Base-by-base conservation (phyloP, 2,797 vertebrate species). In the Bradypodion ventrale region DNA sequence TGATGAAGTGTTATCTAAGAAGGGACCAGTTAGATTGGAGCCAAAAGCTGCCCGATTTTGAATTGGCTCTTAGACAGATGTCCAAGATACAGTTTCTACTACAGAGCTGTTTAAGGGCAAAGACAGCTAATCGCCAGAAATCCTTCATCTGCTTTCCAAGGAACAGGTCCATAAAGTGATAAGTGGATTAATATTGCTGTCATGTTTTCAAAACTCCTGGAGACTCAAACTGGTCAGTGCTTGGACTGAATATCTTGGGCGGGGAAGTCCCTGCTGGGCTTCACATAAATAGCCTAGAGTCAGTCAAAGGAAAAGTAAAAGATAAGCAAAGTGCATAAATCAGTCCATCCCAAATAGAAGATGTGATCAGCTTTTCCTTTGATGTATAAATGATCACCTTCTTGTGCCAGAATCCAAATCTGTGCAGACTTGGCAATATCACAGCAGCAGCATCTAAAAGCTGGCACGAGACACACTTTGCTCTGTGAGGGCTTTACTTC, bases 401-500 rank as follows among this genome's bases (percentile, higher is more conserved):
- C 37, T 66, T n/a, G 32, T 8, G 42, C 44, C 16, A 75, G 56
- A 80, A 68, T 35, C 87, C 23, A 78, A 80, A 8, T 62, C 68
- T 0, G 0, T 42, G 25, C 62, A 59, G 74, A 68, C 80, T 60
- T 77, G 76, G 84, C 85, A 87, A 0, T 0, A 65, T 65, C 69
- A 29, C 63, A 29, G 59, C 40, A 89, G 56, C 74, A 37, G 68
- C 89, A 91, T 88, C 82, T 73, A 80, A 82, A 66, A 7, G 3
- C 60, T 73, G 46, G 4, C 13, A 6, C 73, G 78, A 29, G 82
- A 88, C 86, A 66, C 4, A 0, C 15, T 8, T 12, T 27, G 7
- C 65, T 56, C 88, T 87, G 63, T 37, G 42, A 80, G 90, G 88
- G 85, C 84, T 89, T 78, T 89, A 79, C n/a, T 84, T 79, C 83